Conservation (phyloP, 2,888 invertebrate species). For the Lasius fuliginosus region DNA sequence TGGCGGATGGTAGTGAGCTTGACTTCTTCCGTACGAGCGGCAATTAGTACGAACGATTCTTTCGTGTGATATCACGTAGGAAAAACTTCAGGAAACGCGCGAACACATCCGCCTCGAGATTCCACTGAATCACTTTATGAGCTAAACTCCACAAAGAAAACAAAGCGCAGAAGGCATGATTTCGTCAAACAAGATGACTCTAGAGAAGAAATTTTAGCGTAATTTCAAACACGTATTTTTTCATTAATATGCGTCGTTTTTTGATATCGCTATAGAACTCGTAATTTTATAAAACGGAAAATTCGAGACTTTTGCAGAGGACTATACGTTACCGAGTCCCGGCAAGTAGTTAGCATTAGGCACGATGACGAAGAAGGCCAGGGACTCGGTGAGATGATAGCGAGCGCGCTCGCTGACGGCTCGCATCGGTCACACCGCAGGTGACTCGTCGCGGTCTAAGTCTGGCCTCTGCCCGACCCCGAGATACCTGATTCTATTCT, state of each 20-base stretch:
- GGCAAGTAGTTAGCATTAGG: constrained; percentile 76
- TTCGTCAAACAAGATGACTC: not conserved
- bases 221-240: not conserved
- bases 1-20: constrained; percentile 23
- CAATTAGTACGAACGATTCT: constrained; percentile 38
- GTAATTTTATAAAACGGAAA: not conserved
- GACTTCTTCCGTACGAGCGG: constrained; percentile 28
- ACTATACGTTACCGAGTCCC: constrained; percentile 62
- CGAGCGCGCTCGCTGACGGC: constrained; percentile 75
- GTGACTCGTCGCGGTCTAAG: constrained; percentile 80
- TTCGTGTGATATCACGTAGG: not conserved
- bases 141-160: not conserved
- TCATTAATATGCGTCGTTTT: not conserved
- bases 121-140: constrained; percentile 25
- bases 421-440: constrained; percentile 82
- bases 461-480: constrained; percentile 79
- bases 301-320: constrained; percentile 38
- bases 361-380: constrained; percentile 79
- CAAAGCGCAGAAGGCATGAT: not conserved
- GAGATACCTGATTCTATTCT: constrained; percentile 78
- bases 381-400: constrained; percentile 78
- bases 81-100: constrained; percentile 10
- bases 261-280: not conserved
- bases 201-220: not conserved
- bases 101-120: constrained; percentile 3